Conservation (phyloP, 1,140 invertebrate species). For the Danaus melanippus region DNA sequence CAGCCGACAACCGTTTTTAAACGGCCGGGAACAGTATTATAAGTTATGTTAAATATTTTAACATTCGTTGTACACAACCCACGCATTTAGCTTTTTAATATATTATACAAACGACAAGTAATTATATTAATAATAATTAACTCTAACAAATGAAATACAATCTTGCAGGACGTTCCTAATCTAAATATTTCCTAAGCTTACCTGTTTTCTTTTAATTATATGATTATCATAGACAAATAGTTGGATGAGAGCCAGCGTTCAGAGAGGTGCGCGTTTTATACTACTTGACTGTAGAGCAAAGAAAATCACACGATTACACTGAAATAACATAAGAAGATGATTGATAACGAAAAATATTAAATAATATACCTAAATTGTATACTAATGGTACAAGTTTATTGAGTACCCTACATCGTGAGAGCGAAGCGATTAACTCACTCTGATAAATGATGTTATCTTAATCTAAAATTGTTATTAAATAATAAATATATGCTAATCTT, state of each 20-base stretch:
- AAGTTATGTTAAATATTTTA: slow-evolving; percentile 22
- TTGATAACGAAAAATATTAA: no score
- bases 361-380: no score
- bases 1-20: slow-evolving; percentile 16
- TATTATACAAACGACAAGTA: slow-evolving; percentile 38
- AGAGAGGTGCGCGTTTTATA: slow-evolving; percentile 25
- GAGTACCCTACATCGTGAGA: no score
- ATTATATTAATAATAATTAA: slow-evolving; percentile 34
- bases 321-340: no score
- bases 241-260: slow-evolving; percentile 31
- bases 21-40: slow-evolving; percentile 13
- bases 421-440: no score
- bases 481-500: no score
- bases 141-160: slow-evolving; percentile 66
- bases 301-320: no score
- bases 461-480: no score
- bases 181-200: slow-evolving; percentile 50
- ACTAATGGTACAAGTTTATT: no score
- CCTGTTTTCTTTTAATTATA: slow-evolving; percentile 58
- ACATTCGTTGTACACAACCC: slow-evolving; percentile 65
- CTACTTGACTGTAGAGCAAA: slow-evolving; percentile 7
- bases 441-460: no score
- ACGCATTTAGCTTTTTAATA: slow-evolving; percentile 30
- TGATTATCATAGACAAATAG: slow-evolving; percentile 20
- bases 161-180: slow-evolving; percentile 53